Evolutionary conservation across 2,113 vertebrate species (phyloP).

Genomic region (Sylvietta virens): DNA sequence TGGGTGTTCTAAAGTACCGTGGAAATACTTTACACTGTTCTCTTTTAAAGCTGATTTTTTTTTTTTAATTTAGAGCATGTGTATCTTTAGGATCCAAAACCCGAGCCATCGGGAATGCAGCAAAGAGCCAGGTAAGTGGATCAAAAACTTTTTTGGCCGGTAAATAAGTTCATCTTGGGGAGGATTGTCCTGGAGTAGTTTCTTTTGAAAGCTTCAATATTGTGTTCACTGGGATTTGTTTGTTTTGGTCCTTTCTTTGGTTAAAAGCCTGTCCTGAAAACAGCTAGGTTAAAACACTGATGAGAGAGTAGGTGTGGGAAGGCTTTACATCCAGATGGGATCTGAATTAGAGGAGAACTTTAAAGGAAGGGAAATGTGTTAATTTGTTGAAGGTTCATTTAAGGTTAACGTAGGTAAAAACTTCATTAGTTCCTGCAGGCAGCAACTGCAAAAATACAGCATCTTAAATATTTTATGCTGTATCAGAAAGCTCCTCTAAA

Average conservation of each 20-base stretch:
- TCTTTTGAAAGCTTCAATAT: background rate
- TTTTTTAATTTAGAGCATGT: slow-evolving; percentile 78
- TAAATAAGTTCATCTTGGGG: background rate
- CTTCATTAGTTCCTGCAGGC: background rate
- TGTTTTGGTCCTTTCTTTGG: background rate
- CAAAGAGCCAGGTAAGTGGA: slow-evolving; percentile 89
- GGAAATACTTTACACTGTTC: background rate
- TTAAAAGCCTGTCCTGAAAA: background rate
- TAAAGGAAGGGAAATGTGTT: background rate
- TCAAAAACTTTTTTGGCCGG: background rate
- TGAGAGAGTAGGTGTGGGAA: background rate
- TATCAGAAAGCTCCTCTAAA: background rate
- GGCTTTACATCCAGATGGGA: background rate
- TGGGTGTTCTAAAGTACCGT: background rate
- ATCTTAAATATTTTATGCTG: background rate
- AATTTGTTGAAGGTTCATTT: background rate
- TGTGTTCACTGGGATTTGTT: background rate
- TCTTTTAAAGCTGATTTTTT: background rate
- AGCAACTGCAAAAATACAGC: background rate
- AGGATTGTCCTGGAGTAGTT: background rate
- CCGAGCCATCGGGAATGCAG: slow-evolving; percentile 92
- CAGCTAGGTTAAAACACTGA: background rate
- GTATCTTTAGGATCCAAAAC: slow-evolving; percentile 92
- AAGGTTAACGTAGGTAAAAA: background rate
- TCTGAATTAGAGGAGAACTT: background rate